Percentiles rank a stretch among this genome's conserved stretches.
Conservation (phyloP, 2,888 invertebrate species). For the Tipula lateralis region DNA sequence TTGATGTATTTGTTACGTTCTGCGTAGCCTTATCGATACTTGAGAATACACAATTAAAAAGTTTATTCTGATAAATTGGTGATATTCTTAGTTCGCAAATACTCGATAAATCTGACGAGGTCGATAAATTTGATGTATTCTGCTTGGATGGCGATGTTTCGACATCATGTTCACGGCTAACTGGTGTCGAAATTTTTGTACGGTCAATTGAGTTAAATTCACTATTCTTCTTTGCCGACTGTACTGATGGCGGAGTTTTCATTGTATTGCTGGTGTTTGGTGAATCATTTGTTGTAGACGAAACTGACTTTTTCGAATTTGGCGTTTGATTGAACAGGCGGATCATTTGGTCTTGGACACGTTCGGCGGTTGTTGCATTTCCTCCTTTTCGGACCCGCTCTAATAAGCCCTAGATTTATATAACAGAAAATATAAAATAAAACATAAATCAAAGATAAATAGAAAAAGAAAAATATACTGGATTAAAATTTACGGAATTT, state of each 20-base stretch:
- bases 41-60: slow-evolving; percentile 40
- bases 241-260: background rate
- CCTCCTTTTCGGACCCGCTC: slow-evolving; percentile 72
- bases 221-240: background rate
- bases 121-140: slow-evolving; percentile 32
- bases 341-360: slow-evolving; percentile 68
- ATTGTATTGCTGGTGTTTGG: background rate
- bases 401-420: slow-evolving; percentile 56
- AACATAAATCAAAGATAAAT: slow-evolving; percentile 25
- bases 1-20: slow-evolving; percentile 34
- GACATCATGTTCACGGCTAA: background rate
- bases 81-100: slow-evolving; percentile 30
- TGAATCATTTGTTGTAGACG: background rate
- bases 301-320: background rate
- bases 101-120: slow-evolving; percentile 32
- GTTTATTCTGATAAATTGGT: slow-evolving; percentile 38
- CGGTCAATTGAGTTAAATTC: background rate
- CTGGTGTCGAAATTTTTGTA: background rate
- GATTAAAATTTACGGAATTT: background rate
- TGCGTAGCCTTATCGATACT: slow-evolving; percentile 41
- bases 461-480: background rate
- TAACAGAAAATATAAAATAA: background rate
- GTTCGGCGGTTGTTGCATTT: slow-evolving; percentile 56
- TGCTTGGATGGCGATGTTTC: slow-evolving; percentile 24
- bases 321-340: slow-evolving; percentile 40